These are phyloP conservation scores for Vidua chalybeata DNA, from an alignment of 2,113 vertebrate genomes.

Conservation along the genomic window DNA sequence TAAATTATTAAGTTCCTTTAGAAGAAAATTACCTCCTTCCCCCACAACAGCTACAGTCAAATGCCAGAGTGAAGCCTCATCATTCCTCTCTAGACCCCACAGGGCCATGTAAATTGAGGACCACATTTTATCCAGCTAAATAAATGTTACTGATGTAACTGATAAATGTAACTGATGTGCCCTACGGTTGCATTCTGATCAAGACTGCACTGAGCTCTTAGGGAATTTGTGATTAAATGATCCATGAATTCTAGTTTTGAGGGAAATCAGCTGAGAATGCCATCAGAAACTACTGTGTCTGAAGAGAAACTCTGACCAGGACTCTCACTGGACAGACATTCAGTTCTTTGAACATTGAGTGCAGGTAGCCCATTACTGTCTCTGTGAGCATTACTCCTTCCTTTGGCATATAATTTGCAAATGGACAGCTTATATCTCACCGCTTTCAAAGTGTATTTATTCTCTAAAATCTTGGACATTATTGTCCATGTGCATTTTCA, in stretches of 20 bases:
- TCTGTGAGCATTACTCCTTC: neutral
- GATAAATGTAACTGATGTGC: neutral
- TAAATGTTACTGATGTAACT: neutral
- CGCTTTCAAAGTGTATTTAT: neutral
- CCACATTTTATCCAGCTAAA: neutral
- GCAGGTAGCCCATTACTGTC: neutral
- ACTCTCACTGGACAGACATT: neutral
- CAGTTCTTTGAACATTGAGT: neutral
- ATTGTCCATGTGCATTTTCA: neutral
- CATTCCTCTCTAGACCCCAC: neutral
- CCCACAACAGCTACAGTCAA: neutral
- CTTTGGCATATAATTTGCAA: neutral
- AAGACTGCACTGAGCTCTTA: neutral
- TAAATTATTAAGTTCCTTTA: constrained; percentile 4
- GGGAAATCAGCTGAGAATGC: neutral
- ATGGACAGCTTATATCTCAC: neutral
- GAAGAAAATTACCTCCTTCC: neutral
- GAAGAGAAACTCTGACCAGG: neutral
- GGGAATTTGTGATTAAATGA: neutral
- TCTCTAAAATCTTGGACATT: neutral
- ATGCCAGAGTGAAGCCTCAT: neutral
- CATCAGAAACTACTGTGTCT: neutral
- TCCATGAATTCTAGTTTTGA: neutral
- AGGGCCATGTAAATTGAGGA: neutral
- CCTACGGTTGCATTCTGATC: neutral